These are phyloP conservation scores for Noctua janthina DNA, from an alignment of 2,888 invertebrate genomes.

Conservation along the genomic window DNA sequence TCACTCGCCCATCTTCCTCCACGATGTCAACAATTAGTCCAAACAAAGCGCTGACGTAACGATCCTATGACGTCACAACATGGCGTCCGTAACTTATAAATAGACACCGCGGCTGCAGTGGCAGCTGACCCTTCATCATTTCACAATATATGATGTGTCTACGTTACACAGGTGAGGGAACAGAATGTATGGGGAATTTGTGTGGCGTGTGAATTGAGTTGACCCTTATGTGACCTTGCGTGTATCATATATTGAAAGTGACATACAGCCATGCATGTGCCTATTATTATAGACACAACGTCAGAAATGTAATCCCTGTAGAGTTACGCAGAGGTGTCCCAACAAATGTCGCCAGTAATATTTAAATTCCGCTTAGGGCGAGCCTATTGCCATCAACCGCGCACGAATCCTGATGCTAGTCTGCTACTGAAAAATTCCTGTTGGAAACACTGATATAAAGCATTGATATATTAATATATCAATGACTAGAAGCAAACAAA, in stretches of 20 bases:
- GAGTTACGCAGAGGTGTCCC: neutral
- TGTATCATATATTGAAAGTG: neutral
- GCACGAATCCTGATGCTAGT: neutral
- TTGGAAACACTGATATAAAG: no score
- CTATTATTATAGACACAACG: neutral
- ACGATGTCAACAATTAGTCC: conserved; percentile 24
- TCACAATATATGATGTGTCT: conserved; percentile 34
- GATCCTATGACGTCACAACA: conserved; percentile 30
- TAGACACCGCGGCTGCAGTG: conserved; percentile 17
- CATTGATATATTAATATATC: no score
- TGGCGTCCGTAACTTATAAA: conserved; percentile 22
- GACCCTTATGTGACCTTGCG: conserved; percentile 18
- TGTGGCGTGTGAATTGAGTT: conserved; percentile 9
- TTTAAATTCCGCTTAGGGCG: neutral
- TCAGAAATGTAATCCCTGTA: neutral
- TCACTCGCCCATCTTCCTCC: conserved; percentile 1
- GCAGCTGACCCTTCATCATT: conserved; percentile 47
- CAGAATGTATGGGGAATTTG: conserved; percentile 30
- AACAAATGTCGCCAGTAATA: neutral
- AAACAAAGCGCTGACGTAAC: conserved; percentile 46
- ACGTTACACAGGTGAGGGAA: conserved; percentile 40
- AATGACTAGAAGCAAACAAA: neutral
- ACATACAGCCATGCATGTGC: neutral
- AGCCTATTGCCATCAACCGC: neutral
- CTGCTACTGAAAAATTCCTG: neutral